These are phyloP conservation scores for Syrphus vitripennis DNA, from an alignment of 2,888 invertebrate species.

Conservation along the genomic window DNA sequence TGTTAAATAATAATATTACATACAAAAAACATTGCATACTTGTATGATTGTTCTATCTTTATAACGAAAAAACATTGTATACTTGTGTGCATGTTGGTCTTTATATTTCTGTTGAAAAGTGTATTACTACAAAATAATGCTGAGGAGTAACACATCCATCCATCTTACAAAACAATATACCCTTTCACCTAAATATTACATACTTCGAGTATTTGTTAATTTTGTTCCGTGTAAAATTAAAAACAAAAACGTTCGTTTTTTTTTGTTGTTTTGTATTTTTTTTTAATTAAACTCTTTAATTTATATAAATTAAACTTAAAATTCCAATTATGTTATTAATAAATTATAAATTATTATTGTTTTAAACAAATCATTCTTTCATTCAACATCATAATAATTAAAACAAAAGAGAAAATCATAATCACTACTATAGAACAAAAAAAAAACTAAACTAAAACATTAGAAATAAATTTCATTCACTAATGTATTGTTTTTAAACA, in stretches of 20 bases:
- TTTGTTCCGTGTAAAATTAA: constrained; percentile 38
- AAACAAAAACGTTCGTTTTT: constrained; percentile 16
- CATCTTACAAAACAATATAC: constrained; percentile 18
- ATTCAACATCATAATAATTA: not conserved
- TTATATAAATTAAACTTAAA: constrained; percentile 59
- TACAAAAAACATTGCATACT: not conserved
- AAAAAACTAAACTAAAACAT: not conserved
- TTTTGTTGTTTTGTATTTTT: constrained; percentile 5
- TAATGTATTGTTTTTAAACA: constrained; percentile 21
- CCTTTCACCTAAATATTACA: constrained; percentile 19
- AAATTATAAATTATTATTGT: constrained; percentile 53
- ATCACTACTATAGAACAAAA: constrained; percentile 27
- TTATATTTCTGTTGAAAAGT: constrained; percentile 53
- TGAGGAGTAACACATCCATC: constrained; percentile 59
- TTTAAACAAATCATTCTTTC: constrained; percentile 37
- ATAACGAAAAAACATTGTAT: constrained; percentile 15
- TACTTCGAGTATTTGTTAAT: constrained; percentile 44
- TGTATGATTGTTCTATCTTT: not conserved
- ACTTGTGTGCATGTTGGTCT: constrained; percentile 48
- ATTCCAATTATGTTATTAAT: constrained; percentile 58
- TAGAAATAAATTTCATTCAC: constrained; percentile 7
- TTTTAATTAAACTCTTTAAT: constrained; percentile 45
- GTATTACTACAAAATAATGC: constrained; percentile 43
- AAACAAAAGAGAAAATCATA: constrained; percentile 13
- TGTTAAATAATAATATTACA: constrained; percentile 59